These are phyloP conservation scores for Eubasilissa splendida DNA, from an alignment of 2,888 invertebrate species.

Conservation along the genomic window DNA sequence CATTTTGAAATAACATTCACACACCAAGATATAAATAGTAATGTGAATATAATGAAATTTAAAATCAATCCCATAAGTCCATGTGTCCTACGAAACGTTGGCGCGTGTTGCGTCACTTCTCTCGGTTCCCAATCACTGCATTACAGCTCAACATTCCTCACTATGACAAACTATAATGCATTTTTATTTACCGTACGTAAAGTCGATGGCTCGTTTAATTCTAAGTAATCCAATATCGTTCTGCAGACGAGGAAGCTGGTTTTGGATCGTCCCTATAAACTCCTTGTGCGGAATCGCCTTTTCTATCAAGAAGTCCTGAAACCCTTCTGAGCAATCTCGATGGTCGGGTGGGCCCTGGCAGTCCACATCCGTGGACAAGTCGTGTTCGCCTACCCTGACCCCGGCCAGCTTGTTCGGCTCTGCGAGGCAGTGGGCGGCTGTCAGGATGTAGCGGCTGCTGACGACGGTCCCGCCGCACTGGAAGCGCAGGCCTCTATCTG, in stretches of 20 bases:
- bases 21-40: too few species aligned
- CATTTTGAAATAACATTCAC: too few species aligned
- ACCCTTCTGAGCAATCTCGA: conserved; percentile 65
- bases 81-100: too few species aligned
- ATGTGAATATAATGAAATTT: too few species aligned
- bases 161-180: neutral
- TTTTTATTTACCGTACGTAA: conserved; percentile 66
- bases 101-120: too few species aligned
- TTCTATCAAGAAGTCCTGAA: conserved; percentile 70
- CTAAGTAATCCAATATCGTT: conserved; percentile 77
- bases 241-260: conserved; percentile 62
- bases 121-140: too few species aligned
- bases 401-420: conserved; percentile 68
- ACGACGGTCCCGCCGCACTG: conserved; percentile 74
- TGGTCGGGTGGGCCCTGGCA: conserved; percentile 67
- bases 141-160: too few species aligned
- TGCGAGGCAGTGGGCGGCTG: conserved; percentile 75
- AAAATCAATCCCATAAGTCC: too few species aligned
- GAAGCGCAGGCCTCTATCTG: conserved; percentile 74
- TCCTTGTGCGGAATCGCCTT: conserved; percentile 69
- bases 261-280: conserved; percentile 63
- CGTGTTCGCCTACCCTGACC: conserved; percentile 78
- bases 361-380: conserved; percentile 66
- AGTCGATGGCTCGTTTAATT: conserved; percentile 67
- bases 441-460: conserved; percentile 71